These are phyloP conservation scores for Plagodis dolabraria DNA, from an alignment of 2,888 invertebrate species.

Conservation along the genomic window DNA sequence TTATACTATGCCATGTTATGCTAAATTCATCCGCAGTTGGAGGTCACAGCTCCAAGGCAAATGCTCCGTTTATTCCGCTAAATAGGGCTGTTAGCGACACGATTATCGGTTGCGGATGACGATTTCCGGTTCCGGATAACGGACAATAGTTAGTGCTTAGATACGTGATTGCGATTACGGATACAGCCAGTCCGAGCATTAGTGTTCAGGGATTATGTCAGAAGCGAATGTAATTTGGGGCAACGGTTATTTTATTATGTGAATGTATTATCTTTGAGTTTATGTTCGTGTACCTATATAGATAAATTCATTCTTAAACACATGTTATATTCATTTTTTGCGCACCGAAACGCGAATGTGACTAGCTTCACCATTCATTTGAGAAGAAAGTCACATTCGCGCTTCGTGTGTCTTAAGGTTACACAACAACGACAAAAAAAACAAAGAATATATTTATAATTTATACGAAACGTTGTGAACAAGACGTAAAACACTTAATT, in stretches of 20 bases:
- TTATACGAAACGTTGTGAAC: neutral
- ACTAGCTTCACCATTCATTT: no score
- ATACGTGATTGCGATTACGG: conserved; percentile 37
- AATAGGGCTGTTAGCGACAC: conserved; percentile 42
- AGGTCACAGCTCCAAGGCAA: conserved; percentile 40
- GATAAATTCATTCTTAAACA: no score
- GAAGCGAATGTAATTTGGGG: conserved; percentile 21
- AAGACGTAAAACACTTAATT: neutral
- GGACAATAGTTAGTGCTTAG: conserved; percentile 31
- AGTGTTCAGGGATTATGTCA: conserved; percentile 20
- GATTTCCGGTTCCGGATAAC: conserved; percentile 39
- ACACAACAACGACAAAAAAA: no score
- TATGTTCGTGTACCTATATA: neutral
- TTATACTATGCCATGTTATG: conserved; percentile 40
- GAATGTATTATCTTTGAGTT: conserved; percentile 9
- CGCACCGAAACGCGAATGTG: no score
- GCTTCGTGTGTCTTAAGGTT: no score
- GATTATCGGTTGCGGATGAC: conserved; percentile 42
- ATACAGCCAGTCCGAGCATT: conserved; percentile 28
- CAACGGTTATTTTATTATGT: conserved; percentile 17
- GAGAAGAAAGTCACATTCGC: no score
- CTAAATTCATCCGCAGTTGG: conserved; percentile 53
- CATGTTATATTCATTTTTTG: no score
- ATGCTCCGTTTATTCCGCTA: conserved; percentile 50
- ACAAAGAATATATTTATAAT: no score